phyloP scores from a whole-genome alignment of 2,113 vertebrate species.

The Poeciliopsis retropinna region DNA sequence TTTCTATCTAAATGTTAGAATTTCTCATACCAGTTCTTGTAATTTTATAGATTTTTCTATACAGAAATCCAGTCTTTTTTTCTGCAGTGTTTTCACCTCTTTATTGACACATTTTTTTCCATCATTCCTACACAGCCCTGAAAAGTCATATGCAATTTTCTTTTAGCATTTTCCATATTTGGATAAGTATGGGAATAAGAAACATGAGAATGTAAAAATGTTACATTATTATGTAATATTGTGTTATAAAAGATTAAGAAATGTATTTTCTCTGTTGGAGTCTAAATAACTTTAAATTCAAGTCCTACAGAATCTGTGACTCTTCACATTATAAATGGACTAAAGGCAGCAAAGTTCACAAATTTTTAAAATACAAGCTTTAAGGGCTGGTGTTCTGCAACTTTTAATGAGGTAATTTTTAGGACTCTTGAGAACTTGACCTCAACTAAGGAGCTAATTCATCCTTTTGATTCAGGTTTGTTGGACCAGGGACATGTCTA shows the following conservation, averaged over 20 bases:
- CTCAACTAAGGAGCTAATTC: no score
- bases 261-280: background rate
- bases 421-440: no score
- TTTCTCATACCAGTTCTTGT: background rate
- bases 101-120: no score
- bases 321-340: no score
- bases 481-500: no score
- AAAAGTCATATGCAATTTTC: background rate
- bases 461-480: no score
- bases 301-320: background rate
- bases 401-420: no score
- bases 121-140: no score
- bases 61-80: background rate
- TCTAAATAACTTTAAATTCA: background rate
- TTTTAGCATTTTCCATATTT: background rate
- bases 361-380: background rate
- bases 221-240: background rate
- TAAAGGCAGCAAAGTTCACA: background rate
- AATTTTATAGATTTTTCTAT: background rate
- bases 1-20: background rate
- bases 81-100: no score
- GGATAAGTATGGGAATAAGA: background rate
- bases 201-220: background rate
- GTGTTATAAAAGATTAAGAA: background rate
- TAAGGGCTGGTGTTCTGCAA: no score